Base-by-base conservation (phyloP, 2,888 invertebrate genomes). In the Axea sp. region DNA sequence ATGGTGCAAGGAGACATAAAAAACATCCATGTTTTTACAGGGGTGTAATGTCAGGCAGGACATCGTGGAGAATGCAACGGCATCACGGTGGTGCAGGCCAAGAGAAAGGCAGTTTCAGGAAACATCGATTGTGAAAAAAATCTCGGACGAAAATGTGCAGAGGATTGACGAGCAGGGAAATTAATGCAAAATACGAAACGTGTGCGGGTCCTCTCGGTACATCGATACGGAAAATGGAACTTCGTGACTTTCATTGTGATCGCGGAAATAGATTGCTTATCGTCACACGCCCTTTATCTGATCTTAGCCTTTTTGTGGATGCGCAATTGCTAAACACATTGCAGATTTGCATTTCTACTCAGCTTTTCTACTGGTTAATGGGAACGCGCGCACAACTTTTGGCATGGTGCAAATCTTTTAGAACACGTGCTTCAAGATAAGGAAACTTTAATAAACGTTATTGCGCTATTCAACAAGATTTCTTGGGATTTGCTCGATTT, bases 1-100 rank as follows among this genome's bases (percentile, higher is more conserved):
- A 82, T 79, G 85, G 84, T 84, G 84, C 84, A 80, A 82, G 84
- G 81, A 81, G 86, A 86, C 86, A 87, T 83, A 85, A 80, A 87
- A 84, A 84, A 87, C 82, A 86, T 85, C 85, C 86, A 86, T 77
- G 82, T 81, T 83, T 75, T 72, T 75, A 76, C 59, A 67, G 43
- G 55, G 75, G 69, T 69, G 68, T 49, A 51, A 68, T 68, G 49
- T 76, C 84, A 86, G 86, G 83, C 85, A 81, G 83, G 82, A 81
- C 82, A 83, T 80, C 84, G 81, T 81, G 81, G 81, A 45, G 47
- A 80, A 81, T 83, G 82, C 80, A 82, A 82, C 76, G 78, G 79
- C 79, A 82, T 81, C 78, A 77, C 78, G 77, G 80, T 82, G 80
- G 77, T 80, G 81, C 80, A 80, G 77, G 81, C 83, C 79, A 79